Conservation (phyloP, 2,797 vertebrate genomes). For the Gobio occitaniae region DNA sequence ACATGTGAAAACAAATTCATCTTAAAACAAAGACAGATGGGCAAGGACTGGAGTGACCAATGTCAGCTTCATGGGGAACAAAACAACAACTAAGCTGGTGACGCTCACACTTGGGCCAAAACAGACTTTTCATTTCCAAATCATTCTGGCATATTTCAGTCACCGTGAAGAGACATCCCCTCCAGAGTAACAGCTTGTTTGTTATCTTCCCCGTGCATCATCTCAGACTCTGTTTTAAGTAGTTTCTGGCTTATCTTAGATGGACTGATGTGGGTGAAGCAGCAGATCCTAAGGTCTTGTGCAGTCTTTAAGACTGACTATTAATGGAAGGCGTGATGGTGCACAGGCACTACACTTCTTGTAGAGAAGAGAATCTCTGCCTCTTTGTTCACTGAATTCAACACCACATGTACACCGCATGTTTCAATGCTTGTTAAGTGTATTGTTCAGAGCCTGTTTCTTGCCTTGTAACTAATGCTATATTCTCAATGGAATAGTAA, state of each 20-base stretch:
- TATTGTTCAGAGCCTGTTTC: background rate
- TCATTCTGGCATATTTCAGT: background rate
- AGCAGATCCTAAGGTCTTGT: background rate
- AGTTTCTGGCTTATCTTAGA: background rate
- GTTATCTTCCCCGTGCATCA: background rate
- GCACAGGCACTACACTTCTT: background rate
- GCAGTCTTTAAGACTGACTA: background rate
- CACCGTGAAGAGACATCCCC: background rate
- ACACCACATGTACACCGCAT: background rate
- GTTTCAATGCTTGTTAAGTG: background rate
- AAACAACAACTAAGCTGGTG: background rate
- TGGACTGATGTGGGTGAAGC: background rate
- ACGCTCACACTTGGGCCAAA: background rate
- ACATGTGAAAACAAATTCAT: constrained; percentile 42
- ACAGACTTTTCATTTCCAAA: background rate
- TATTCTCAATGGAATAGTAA: background rate
- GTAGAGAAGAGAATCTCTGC: background rate
- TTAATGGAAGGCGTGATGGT: background rate
- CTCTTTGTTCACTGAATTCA: background rate
- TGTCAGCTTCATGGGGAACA: background rate
- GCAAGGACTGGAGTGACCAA: background rate
- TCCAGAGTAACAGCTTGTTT: background rate
- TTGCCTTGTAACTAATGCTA: background rate
- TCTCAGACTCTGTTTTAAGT: background rate
- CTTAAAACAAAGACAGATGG: constrained; percentile 48